Evolutionary conservation across 2,113 vertebrate species (phyloP).

Genomic region (Symphodus melops): DNA sequence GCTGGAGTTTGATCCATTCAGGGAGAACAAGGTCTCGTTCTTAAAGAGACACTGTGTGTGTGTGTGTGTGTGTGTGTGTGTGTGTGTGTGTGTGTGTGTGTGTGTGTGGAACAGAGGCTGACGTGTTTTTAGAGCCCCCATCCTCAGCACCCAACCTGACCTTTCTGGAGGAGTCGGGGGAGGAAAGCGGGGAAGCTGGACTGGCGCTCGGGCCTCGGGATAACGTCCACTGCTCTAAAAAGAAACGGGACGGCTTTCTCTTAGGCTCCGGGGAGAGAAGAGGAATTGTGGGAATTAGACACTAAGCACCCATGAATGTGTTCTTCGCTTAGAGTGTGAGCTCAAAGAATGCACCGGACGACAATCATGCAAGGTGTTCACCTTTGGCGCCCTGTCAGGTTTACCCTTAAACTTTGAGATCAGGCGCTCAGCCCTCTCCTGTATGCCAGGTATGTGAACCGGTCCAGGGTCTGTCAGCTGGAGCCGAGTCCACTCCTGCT

Average conservation of each 20-base stretch:
- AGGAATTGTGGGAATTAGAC: conserved; percentile 21
- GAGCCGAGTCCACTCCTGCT: conserved; percentile 65
- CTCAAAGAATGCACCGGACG: neutral
- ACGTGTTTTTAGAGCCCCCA: conserved; percentile 21
- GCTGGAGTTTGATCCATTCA: conserved; percentile 4
- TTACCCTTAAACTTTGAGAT: conserved; percentile 73
- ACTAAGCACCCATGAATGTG: too few species aligned
- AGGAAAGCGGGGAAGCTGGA: conserved; percentile 84
- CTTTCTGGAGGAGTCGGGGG: conserved; percentile 88
- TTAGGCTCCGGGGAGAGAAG: conserved; percentile 84
- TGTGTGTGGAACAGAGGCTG: neutral
- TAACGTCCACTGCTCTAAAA: conserved; percentile 93
- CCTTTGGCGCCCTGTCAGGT: conserved; percentile 73
- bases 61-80: too few species aligned
- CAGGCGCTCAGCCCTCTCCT: conserved; percentile 77
- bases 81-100: too few species aligned
- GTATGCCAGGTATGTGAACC: conserved; percentile 74
- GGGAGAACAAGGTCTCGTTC: neutral
- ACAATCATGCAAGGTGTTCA: conserved; percentile 69
- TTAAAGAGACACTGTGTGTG: too few species aligned
- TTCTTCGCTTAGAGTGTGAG: too few species aligned
- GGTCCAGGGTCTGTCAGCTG: conserved; percentile 55
- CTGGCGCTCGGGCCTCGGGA: conserved; percentile 79
- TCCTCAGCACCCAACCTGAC: conserved; percentile 70
- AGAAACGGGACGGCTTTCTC: conserved; percentile 90